A percentile compares a stretch with the other conserved stretches of the same genome.
Conservation (phyloP, 1,140 invertebrate species). For the Phymorhynchus buccinoides region DNA sequence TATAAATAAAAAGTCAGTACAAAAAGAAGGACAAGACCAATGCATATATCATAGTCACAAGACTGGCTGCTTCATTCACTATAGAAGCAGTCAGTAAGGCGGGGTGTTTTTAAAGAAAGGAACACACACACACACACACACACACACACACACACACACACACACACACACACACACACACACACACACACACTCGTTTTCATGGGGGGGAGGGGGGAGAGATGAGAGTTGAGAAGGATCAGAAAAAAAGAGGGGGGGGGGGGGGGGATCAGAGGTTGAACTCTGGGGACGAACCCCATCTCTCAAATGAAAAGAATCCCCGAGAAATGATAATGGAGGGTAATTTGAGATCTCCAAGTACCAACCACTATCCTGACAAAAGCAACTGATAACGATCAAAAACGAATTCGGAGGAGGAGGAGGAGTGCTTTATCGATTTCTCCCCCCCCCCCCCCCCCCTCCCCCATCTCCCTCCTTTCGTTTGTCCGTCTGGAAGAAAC, state of each 20-base stretch:
- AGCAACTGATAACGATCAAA: constrained; percentile 25
- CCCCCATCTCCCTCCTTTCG: not conserved
- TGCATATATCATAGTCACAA: no score
- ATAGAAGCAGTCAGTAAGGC: no score
- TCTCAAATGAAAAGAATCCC: not conserved
- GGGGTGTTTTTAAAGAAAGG: no score
- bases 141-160: constrained; percentile 1
- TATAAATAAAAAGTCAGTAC: no score
- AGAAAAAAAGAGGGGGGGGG: not conserved
- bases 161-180: not conserved
- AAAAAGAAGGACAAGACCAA: no score
- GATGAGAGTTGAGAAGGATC: not conserved
- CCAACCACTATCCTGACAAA: not conserved
- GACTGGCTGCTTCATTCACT: no score
- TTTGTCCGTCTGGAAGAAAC: not conserved
- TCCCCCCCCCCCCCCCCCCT: not conserved
- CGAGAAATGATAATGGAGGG: not conserved
- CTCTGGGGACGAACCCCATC: not conserved
- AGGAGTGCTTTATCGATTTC: constrained; percentile 3
- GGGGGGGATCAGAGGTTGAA: not conserved
- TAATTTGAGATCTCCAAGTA: not conserved
- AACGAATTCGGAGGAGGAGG: not conserved
- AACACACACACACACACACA: constrained; percentile 11
- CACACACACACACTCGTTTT: not conserved
- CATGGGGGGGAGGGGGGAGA: not conserved